Evolutionary conservation across 1,140 invertebrate genomes (phyloP).

Genomic region (Nymphalis io): DNA sequence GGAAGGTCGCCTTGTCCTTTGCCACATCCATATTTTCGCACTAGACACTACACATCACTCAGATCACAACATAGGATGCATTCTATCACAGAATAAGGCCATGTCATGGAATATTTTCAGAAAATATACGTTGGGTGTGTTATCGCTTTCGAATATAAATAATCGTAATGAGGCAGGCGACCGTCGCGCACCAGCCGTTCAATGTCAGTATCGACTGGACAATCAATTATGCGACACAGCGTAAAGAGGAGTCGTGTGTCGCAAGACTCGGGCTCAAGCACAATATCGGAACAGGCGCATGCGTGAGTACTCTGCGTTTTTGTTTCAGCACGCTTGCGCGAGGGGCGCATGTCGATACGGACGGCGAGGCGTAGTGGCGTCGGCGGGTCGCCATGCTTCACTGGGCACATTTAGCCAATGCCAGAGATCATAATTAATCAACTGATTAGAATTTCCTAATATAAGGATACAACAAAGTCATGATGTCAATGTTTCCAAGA

Average conservation of each 20-base stretch:
- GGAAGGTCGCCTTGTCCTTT: slow-evolving; percentile 56
- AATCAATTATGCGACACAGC: slow-evolving; percentile 76
- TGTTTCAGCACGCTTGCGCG: slow-evolving; percentile 56
- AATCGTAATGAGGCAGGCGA: slow-evolving; percentile 60
- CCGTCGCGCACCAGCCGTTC: slow-evolving; percentile 64
- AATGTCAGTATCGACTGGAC: slow-evolving; percentile 77
- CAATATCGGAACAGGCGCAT: slow-evolving; percentile 51
- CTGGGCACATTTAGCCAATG: slow-evolving; percentile 39
- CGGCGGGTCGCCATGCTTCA: slow-evolving; percentile 56
- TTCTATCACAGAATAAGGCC: slow-evolving; percentile 53
- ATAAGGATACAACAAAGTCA: slow-evolving; percentile 26
- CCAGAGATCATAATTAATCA: slow-evolving; percentile 37
- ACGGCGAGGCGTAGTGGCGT: slow-evolving; percentile 51
- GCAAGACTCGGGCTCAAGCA: slow-evolving; percentile 52
- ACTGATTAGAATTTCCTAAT: slow-evolving; percentile 30
- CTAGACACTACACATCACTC: slow-evolving; percentile 54
- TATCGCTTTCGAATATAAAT: slow-evolving; percentile 57
- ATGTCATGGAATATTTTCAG: slow-evolving; percentile 41
- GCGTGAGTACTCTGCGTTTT: slow-evolving; percentile 57
- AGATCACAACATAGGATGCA: slow-evolving; percentile 44
- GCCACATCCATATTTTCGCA: slow-evolving; percentile 66
- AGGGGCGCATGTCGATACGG: slow-evolving; percentile 54
- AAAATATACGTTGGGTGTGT: slow-evolving; percentile 45
- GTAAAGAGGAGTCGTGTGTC: slow-evolving; percentile 67
- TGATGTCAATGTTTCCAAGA: slow-evolving; percentile 29